Evolutionary conservation across 2,113 vertebrate genomes (phyloP).

Genomic region (Podilymbus podiceps): DNA sequence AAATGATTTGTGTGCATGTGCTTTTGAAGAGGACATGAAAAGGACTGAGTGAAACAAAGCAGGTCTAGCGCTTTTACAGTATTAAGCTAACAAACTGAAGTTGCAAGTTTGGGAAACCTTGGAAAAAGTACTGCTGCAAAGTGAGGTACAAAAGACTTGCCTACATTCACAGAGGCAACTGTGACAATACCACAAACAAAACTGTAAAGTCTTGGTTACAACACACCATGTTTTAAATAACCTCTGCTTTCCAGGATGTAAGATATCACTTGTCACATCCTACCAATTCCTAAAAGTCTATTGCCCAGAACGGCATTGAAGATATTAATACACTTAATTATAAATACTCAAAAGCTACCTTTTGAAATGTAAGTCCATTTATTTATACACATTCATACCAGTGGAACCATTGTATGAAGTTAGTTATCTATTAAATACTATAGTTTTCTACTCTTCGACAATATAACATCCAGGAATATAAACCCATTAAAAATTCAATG

Average conservation of each 20-base stretch:
- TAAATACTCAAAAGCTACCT: neutral
- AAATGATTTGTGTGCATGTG: neutral
- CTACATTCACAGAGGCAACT: neutral
- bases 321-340: neutral
- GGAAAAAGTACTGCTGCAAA: neutral
- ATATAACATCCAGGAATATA: neutral
- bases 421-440: neutral
- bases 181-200: neutral
- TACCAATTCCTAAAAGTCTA: neutral
- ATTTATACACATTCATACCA: neutral
- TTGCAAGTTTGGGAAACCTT: neutral
- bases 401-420: neutral
- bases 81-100: neutral
- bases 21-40: neutral
- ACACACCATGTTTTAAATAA: neutral
- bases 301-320: neutral
- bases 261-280: neutral
- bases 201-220: neutral
- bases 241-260: neutral
- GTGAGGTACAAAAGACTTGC: neutral
- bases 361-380: neutral
- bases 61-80: neutral
- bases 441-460: neutral
- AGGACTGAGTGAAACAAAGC: neutral
- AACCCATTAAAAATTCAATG: neutral